Evolutionary conservation across 92 coral and sea anemone genomes (phyloP), one percentile per base, ranked within the genome.

Genomic region (Porites divaricata): DNA sequence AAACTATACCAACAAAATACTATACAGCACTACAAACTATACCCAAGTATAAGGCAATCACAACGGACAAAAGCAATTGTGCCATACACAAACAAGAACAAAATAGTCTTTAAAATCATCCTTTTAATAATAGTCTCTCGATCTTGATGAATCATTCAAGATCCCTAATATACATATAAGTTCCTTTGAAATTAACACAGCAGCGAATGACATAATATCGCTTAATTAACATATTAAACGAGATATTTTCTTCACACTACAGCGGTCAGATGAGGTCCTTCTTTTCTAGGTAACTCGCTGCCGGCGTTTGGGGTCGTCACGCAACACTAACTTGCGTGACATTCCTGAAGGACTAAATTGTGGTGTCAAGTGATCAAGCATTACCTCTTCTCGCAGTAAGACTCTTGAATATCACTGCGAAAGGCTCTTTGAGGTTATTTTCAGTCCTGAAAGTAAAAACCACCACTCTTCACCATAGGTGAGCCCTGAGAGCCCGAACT

Each of bases 71-170:
- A 35, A 35, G 45, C 45, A 35, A 35, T 35, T 35, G 45, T 35
- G 7, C 45, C 45, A 35, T 4, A 35, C 45, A 35, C 45, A 19
- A 77, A 54, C 81, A 84, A 15, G 24, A 62, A 70, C 56, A 71
- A 79, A 61, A 63, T 69, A 77, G 75, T 76, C 75, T 83, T 91
- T 91, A 93, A 93, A 93, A 93, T 93, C 97, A 93, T 88, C 79
- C 73, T 86, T 93, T 93, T 90, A 90, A 87, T 90, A 93, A 87
- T 93, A 89, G 84, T 88, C 89, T 81, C 71, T 89, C 88, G 81
- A 91, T 81, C 71, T 89, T 88, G 81, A 90, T 81, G 86, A 93
- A 91, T 93, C 95, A 91, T 80, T 77, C 85, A 76, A 72, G 86
- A 81, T 72, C 77, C 63, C 86, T 81, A 71, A 70, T 81, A 61